Base-by-base conservation (phyloP, 1,140 invertebrate genomes). In the Teleogryllus occipitalis region DNA sequence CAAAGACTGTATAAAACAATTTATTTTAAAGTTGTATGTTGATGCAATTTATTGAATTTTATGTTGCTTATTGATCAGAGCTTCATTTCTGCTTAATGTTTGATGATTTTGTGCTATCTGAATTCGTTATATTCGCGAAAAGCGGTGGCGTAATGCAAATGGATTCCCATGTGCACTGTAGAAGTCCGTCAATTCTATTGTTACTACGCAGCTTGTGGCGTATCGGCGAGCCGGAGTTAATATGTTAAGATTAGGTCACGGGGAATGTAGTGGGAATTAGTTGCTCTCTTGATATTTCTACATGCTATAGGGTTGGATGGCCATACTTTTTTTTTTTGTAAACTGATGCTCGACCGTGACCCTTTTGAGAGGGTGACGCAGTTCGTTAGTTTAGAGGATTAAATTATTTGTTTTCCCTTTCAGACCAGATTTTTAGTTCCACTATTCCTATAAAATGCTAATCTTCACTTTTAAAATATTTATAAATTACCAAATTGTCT, bases 1-100 rank as follows among this genome's bases (percentile, higher is more conserved):
- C 79, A 79, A 79, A 79, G 79, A 79, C 7, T 21, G 65, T 21
- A 27, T 22, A n/a, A 72, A 75, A 80, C 21, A 22, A 27, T 76
- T 47, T 14, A 47, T 76, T 80, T 75, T 10, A 14, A n/a, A 15
- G 10, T 18, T 22, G 12, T 0, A 73, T 14, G n/a, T 79, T 1
- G 12, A 4, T 22, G 27, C 5, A 39, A 39, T 39, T 39, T 39
- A 39, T 2, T 39, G 5, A 39, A 39, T 39, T 39, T 39, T 39
- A 39, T 39, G 27, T 39, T 39, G 27, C 27, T 39, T 39, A 5
- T 39, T 39, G 27, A 39, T 39, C 27, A 39, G 27, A 39, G 27
- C 27, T 39, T 39, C 27, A 5, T 39, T 39, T 39, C 27, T 39
- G 27, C 27, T 7, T 54, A 77, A 8, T 10, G 47, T 10, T 77